Evolutionary conservation across 2,797 vertebrate species (phyloP), one percentile per base, ranked within the genome.

Genomic region (Danio choprae): DNA sequence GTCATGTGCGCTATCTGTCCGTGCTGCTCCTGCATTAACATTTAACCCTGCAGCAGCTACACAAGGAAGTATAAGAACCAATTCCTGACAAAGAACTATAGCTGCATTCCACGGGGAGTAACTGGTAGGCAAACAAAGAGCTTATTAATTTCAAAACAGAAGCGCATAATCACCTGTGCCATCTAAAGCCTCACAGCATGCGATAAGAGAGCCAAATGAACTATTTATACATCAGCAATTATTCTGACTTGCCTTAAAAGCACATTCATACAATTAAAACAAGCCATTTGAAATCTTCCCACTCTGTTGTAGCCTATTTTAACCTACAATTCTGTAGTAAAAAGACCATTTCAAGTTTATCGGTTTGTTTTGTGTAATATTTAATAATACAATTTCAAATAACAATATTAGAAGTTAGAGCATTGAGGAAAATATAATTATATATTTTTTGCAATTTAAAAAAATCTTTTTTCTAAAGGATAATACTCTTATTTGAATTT

Each of bases 51-150:
- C 80, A 73, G 81, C 81, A 73, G 81, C 81, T 84, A 72, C 41
- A 77, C 77, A 83, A 56, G 68, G 58, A 84, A 81, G 80, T 70
- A 70, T 56, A 60, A 65, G 10, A 41, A 67, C 13, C 29, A 18
- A 22, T 55, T 83, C 84, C 75, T 69, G 5, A 56, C 53, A 64
- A 85, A 74, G 53, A 74, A 58, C 63, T 71, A 10, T 10, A 70
- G 15, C 75, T 77, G 72, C n/a, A 55, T 85, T 84, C 78, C 87
- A 81, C 9, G 18, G 86, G 86, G 84, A 58, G 74, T 63, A 67
- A 7, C 64, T 81, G 63, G 72, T 74, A 86, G 71, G 78, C 83
- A 85, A 89, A 88, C 87, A 88, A 86, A 88, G 77, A 79, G 55
- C 76, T 76, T 86, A 72, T 84, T 86, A 83, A 81, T 85, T 76